Percentiles rank a stretch among this genome's conserved stretches.
Conservation (phyloP, 2,113 vertebrate genomes). For the Vimba vimba region DNA sequence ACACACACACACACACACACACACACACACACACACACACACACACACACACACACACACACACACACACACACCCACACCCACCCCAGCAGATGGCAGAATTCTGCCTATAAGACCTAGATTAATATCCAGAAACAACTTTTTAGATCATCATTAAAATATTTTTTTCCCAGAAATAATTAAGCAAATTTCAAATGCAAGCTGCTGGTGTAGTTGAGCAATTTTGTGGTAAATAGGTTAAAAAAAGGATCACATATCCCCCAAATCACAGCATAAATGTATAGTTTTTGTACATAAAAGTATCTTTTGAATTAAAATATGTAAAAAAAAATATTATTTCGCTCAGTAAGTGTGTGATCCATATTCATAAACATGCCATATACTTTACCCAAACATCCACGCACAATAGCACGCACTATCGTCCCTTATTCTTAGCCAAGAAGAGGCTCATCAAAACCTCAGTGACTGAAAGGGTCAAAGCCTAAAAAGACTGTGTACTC, state of each 20-base stretch:
- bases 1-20: too few relatives aligned
- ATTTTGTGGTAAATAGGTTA: too few relatives aligned
- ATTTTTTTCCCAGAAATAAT: neutral
- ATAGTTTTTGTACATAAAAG: neutral
- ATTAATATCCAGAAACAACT: neutral
- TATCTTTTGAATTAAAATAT: too few relatives aligned
- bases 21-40: too few relatives aligned
- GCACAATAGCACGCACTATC: neutral
- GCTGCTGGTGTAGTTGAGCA: neutral
- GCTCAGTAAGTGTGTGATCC: neutral
- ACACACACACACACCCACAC: too few relatives aligned
- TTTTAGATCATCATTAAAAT: neutral
- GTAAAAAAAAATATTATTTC: too few relatives aligned
- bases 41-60: too few relatives aligned
- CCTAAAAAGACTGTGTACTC: neutral
- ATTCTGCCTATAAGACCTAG: neutral
- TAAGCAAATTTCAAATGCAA: neutral
- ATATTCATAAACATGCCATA: neutral
- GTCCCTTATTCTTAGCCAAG: neutral
- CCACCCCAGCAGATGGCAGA: neutral
- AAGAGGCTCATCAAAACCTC: neutral
- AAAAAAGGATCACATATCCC: neutral
- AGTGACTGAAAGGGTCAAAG: neutral
- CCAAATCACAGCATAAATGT: neutral
- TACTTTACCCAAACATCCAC: neutral